Evolutionary conservation across 1,140 invertebrate species (phyloP).

Genomic region (Drosophila repletoides): DNA sequence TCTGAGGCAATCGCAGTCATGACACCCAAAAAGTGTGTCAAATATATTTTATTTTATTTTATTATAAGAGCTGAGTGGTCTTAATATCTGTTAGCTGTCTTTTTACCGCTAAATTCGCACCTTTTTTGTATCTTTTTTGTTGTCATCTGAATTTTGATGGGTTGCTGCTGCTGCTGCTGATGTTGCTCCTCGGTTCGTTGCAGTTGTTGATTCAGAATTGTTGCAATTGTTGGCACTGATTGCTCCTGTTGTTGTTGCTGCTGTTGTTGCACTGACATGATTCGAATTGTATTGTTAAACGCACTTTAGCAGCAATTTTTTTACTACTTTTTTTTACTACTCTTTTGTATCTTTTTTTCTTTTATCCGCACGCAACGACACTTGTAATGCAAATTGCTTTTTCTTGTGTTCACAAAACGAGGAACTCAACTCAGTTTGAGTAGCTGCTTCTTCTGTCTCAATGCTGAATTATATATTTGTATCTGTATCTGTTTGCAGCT

Average conservation of each 20-base stretch:
- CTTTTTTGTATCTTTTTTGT: conserved; percentile 46
- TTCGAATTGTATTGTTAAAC: conserved; percentile 37
- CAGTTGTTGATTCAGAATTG: conserved; percentile 15
- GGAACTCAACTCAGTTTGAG: not conserved
- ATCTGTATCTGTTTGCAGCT: conserved; percentile 10
- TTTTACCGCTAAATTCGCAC: conserved; percentile 41
- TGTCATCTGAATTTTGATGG: conserved; percentile 22
- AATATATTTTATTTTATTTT: conserved; percentile 24
- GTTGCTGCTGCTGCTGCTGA: not conserved
- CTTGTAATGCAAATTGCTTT: conserved; percentile 35
- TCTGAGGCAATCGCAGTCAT: not conserved
- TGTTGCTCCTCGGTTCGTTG: conserved; percentile 6
- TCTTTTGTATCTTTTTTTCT: conserved; percentile 9
- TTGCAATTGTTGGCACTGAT: conserved; percentile 13
- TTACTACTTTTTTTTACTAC: too few species aligned
- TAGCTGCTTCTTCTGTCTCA: conserved; percentile 12
- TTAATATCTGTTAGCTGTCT: conserved; percentile 29
- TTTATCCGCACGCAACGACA: conserved; percentile 8
- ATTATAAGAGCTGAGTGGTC: conserved; percentile 17
- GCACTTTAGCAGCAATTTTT: conserved; percentile 31
- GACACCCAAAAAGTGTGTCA: conserved; percentile 54
- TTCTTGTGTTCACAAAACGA: conserved; percentile 18
- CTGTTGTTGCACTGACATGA: conserved; percentile 39
- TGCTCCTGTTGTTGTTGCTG: conserved; percentile 32
- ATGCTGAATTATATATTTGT: conserved; percentile 30